Conservation (phyloP, 2,888 invertebrate genomes). For the Criorhina ranunculi region DNA sequence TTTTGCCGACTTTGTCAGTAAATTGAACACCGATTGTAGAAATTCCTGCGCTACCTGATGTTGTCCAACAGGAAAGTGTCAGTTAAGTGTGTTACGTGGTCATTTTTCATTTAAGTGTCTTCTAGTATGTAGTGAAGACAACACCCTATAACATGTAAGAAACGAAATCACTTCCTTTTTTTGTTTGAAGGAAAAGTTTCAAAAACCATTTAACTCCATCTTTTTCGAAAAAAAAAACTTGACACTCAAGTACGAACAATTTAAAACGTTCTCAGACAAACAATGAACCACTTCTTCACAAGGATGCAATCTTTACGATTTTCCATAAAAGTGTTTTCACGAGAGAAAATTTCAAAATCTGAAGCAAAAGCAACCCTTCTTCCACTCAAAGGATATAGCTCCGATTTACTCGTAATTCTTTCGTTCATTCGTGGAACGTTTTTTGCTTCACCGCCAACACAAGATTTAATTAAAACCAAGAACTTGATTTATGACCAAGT, state of each 20-base stretch:
- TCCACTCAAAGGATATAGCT: slow-evolving; percentile 30
- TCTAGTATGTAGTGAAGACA: no score
- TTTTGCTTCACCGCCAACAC: slow-evolving; percentile 83
- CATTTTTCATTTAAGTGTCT: no score
- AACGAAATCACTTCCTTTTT: no score
- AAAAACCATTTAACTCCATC: no score
- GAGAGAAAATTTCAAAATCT: neutral
- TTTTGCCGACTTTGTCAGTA: no score
- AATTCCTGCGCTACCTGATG: no score
- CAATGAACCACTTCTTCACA: neutral
- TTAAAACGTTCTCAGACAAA: neutral
- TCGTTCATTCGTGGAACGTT: slow-evolving; percentile 55
- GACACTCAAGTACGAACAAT: neutral
- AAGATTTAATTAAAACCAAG: slow-evolving; percentile 85
- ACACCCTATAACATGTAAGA: no score
- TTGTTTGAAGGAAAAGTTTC: no score
- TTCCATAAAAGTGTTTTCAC: slow-evolving; percentile 33
- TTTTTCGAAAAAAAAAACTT: neutral
- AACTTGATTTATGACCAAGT: slow-evolving; percentile 85
- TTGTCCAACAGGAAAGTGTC: no score
- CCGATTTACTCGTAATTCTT: slow-evolving; percentile 57
- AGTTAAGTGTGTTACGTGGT: no score
- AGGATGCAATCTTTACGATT: slow-evolving; percentile 21
- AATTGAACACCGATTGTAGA: no score
- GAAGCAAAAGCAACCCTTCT: slow-evolving; percentile 36